These are phyloP conservation scores for Stenchaetothrips biformis DNA, from an alignment of 2,888 invertebrate genomes.

Conservation along the genomic window DNA sequence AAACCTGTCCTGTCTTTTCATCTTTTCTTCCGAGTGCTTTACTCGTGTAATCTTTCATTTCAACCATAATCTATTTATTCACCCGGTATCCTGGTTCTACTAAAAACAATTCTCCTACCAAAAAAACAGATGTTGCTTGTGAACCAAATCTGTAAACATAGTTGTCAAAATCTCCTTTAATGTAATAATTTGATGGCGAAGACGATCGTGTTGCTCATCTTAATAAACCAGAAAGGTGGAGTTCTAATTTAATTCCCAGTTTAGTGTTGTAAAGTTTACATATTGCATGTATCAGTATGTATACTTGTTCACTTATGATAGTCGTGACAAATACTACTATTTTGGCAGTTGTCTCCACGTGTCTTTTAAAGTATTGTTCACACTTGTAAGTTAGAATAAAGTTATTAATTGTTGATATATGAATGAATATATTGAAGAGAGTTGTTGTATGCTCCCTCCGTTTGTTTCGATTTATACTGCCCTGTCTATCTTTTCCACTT, in stretches of 20 bases:
- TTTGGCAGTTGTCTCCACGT: slow-evolving; percentile 15
- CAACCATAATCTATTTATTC: neutral
- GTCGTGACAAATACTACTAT: neutral
- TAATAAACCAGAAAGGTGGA: slow-evolving; percentile 21
- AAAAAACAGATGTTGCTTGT: neutral
- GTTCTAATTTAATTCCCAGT: neutral
- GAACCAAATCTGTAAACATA: neutral
- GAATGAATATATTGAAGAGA: slow-evolving; percentile 16
- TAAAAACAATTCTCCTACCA: neutral
- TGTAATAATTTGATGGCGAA: neutral
- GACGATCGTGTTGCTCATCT: slow-evolving; percentile 4
- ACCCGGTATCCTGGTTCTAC: neutral
- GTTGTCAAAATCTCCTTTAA: neutral
- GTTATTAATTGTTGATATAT: slow-evolving; percentile 24
- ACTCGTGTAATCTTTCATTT: neutral
- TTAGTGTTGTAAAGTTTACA: slow-evolving; percentile 13
- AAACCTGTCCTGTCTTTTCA: neutral
- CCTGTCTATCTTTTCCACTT: slow-evolving; percentile 19
- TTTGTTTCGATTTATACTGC: slow-evolving; percentile 9
- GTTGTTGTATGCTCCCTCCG: slow-evolving; percentile 20
- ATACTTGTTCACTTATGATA: neutral
- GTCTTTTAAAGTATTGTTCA: slow-evolving; percentile 3
- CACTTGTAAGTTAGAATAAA: slow-evolving; percentile 25
- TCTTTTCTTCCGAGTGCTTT: neutral
- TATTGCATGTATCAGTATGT: slow-evolving; percentile 1